Evolutionary conservation across 2,113 vertebrate species (phyloP), one percentile per base, ranked within the genome.

Genomic region (Jaculus jaculus): DNA sequence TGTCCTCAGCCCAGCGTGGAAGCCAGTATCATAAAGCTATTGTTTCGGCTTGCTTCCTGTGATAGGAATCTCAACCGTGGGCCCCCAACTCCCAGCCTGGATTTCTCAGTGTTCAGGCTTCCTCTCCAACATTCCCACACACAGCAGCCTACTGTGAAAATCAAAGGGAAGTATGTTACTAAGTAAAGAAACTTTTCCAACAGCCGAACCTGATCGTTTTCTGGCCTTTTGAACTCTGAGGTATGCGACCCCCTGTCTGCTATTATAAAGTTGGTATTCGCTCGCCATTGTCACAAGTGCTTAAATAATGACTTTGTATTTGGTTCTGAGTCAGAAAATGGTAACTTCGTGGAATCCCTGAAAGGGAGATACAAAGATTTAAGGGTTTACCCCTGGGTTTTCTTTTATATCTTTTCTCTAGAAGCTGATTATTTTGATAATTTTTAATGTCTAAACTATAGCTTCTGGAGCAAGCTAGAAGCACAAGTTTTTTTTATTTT

Each of bases 61-160:
- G 98, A 98, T 98, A 97, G 30, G 96, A 97, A 98, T 98, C 98
- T 98, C 97, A 97, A 92, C 97, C 90, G 94, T 30, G 78, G 78
- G 96, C 96, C 95, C 96, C 97, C 97, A 97, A 97, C 92, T 97
- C 96, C 96, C 98, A 8, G 97, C 97, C 97, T 97, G 96, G 94
- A 94, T 97, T 97, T 97, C 98, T 98, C 97, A 98, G 96, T 83
- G 87, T 96, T 94, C 96, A 98, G 97, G 97, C 97, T 98, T 98
- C 98, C 98, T 98, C 97, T 98, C 97, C 96, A 97, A 96, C 97
- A 97, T 98, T 98, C 98, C 98, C 98, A 98, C 98, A 98, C 97
- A 98, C 91, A 97, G 97, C 75, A 97, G 98, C 98, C 98, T 98
- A 98, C 98, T 98, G 98, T 98, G 98, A 98, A 98, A 98, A 98